Evolutionary conservation across 2,113 vertebrate species (phyloP), one percentile per base, ranked within the genome.

Genomic region (Puma concolor): DNA sequence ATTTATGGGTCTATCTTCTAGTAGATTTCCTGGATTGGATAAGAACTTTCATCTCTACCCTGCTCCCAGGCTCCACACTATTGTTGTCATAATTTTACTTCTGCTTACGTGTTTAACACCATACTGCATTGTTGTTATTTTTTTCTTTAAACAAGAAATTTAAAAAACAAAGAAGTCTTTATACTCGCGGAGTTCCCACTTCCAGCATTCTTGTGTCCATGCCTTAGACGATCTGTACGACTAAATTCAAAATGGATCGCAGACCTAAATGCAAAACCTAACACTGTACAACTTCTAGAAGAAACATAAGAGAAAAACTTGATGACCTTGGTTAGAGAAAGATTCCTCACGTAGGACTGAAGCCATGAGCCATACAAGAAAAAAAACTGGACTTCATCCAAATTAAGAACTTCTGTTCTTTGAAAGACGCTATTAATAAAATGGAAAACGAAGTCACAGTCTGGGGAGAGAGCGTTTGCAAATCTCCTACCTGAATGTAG

Each of bases 81-180:
- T 19, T 14, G 4, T 52, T 63, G 6, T 80, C 76, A 69, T 19
- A 76, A 85, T 67, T 57, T 93, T 76, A 85, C 33, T 77, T 74
- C 48, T 88, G 64, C 31, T 33, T 71, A 33, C 52, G n/a, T 80
- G 71, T 96, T 96, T 92, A 92, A 92, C 33, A 64, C 10, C n/a
- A 10, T 19, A 52, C 9, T 50, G 7, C 23, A 41, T 19, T 74
- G 13, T 48, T 69, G 72, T 50, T 67, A 54, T 36, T 82, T 96
- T 96, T 74, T 76, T n/a, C 27, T 83, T 88, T 52, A 63, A 76
- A 60, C 3, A 81, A 85, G 64, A 92, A 33, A 85, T 69, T 86
- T 29, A 92, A 63, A 33, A 54, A 17, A 77, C 14, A 88, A 44
- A 66, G 64, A 27, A 77, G 16, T 31, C 8, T 64, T 91, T 88